Percentiles rank a stretch among this genome's conserved stretches.
These are phyloP conservation scores for Xenus cinereus DNA, from an alignment of 2,113 vertebrate genomes.

Conservation along the genomic window DNA sequence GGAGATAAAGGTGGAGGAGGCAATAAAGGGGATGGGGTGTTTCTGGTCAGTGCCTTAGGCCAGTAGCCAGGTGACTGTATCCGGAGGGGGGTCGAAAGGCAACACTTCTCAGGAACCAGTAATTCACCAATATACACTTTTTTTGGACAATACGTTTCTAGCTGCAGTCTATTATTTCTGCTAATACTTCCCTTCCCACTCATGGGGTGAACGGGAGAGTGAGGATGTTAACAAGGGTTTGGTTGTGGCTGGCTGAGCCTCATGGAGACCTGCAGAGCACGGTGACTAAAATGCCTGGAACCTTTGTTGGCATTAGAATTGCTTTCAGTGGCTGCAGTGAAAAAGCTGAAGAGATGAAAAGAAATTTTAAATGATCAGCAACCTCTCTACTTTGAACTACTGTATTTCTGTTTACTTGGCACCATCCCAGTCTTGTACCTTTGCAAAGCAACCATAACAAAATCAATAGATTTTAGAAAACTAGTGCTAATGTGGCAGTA, in stretches of 20 bases:
- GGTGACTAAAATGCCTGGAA: fast-evolving
- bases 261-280: background rate
- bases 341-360: background rate
- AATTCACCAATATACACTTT: background rate
- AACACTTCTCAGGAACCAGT: background rate
- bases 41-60: background rate
- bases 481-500: background rate
- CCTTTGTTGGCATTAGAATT: background rate
- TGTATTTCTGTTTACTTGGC: background rate
- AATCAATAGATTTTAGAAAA: background rate
- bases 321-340: background rate
- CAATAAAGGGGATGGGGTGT: background rate
- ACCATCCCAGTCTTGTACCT: fast-evolving
- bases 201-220: background rate
- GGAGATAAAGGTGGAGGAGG: background rate
- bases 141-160: background rate
- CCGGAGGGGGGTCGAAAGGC: background rate
- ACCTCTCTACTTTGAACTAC: background rate
- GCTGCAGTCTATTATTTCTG: background rate
- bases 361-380: background rate
- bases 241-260: background rate
- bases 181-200: background rate
- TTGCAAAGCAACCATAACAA: background rate
- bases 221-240: background rate
- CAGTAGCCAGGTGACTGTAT: background rate